Evolutionary conservation across 2,113 vertebrate species (phyloP).

Genomic region (Cnemophilus loriae): DNA sequence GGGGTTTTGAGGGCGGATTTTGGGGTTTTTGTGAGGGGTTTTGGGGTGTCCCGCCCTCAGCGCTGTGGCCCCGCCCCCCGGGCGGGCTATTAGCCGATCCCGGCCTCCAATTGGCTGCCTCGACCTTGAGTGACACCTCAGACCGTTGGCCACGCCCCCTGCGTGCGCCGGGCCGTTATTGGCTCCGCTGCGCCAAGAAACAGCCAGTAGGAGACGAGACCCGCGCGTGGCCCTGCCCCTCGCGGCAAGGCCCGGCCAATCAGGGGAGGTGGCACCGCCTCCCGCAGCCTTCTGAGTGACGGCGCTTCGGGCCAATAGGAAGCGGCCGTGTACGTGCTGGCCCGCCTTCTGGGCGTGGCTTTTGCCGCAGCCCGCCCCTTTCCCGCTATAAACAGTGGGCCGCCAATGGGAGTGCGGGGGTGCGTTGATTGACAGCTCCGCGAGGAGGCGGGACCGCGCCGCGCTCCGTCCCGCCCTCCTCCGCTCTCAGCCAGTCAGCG

Average conservation of each 20-base stretch:
- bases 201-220: background rate
- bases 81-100: no score
- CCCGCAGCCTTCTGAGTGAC: background rate
- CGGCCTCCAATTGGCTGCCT: background rate
- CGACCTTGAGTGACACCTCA: background rate
- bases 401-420: background rate
- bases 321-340: rapidly evolving
- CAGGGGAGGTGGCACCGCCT: background rate
- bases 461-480: rapidly evolving
- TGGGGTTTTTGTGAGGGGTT: background rate
- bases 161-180: background rate
- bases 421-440: background rate
- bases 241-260: rapidly evolving
- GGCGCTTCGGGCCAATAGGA: background rate
- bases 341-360: background rate
- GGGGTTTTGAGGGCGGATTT: no score
- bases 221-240: background rate
- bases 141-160: background rate
- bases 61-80: background rate
- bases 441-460: background rate
- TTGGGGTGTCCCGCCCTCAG: background rate
- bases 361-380: rapidly evolving
- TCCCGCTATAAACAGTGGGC: background rate
- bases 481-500: background rate
- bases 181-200: background rate